These are phyloP conservation scores for Ammodytes marinus DNA, from an alignment of 2,113 vertebrate genomes.

Conservation along the genomic window DNA sequence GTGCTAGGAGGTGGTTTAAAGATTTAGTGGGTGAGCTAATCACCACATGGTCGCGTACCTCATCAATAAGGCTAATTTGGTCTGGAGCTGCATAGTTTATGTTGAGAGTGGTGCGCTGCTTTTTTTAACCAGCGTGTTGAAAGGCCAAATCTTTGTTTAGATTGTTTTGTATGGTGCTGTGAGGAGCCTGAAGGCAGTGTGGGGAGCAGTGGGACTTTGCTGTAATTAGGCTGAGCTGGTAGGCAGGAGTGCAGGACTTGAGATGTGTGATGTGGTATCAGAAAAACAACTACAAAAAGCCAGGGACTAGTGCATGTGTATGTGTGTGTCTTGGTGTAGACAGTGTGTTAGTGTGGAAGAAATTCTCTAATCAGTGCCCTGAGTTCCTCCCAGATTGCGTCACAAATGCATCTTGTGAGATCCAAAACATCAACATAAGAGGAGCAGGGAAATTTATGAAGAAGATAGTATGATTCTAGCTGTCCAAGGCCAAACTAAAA, in stretches of 20 bases:
- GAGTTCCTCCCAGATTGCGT: constrained; percentile 55
- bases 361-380: constrained; percentile 61
- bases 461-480: constrained; percentile 19
- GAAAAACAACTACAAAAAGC: constrained; percentile 52
- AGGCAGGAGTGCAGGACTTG: constrained; percentile 53
- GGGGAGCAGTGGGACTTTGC: constrained; percentile 58
- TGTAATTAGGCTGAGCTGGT: constrained; percentile 73
- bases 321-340: constrained; percentile 34
- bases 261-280: constrained; percentile 76
- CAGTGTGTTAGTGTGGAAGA: constrained; percentile 46
- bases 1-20: constrained; percentile 51
- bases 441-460: constrained; percentile 45
- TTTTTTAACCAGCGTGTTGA: constrained; percentile 62
- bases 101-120: constrained; percentile 58
- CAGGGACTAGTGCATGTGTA: constrained; percentile 30
- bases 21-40: constrained; percentile 65
- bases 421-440: constrained; percentile 27
- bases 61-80: constrained; percentile 72
- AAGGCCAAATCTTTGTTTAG: constrained; percentile 76
- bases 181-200: constrained; percentile 53
- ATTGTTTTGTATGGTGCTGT: constrained; percentile 65
- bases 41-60: constrained; percentile 48
- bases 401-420: constrained; percentile 61
- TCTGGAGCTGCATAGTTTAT: constrained; percentile 58
- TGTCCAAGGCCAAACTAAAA: constrained; percentile 21